phyloP scores from a whole-genome alignment of 2,797 vertebrate species.

The Pelodytes ibericus region DNA sequence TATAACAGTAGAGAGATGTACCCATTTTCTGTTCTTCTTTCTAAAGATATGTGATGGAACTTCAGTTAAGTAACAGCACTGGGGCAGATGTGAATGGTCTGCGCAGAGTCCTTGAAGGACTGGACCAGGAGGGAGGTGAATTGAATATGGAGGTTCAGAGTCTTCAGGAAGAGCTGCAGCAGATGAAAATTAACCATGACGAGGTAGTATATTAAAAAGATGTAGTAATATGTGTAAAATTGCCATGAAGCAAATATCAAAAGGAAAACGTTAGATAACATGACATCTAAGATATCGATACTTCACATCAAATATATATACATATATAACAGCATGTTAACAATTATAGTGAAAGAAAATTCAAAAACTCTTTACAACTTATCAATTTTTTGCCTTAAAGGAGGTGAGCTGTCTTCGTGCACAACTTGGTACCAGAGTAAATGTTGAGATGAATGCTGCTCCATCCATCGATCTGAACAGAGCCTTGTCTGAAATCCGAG shows the following conservation, averaged over 20 bases:
- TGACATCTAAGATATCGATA: no score
- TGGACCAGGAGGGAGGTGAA: constrained; percentile 42
- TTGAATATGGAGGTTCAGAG: constrained; percentile 55
- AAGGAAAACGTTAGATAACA: no score
- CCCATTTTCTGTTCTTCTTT: no score
- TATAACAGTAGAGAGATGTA: no score
- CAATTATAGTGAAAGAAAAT: no score
- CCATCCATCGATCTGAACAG: constrained; percentile 60
- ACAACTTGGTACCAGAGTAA: constrained; percentile 61
- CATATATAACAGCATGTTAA: no score
- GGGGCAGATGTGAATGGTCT: constrained; percentile 50
- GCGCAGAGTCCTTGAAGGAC: constrained; percentile 51
- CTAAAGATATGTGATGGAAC: constrained; percentile 26
- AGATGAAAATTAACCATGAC: constrained; percentile 53
- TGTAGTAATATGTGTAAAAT: no score
- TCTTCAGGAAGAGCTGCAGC: constrained; percentile 56
- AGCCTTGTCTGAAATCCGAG: constrained; percentile 61
- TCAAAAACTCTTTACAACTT: no score
- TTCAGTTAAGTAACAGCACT: constrained; percentile 30
- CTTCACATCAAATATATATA: no score
- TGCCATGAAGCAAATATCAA: no score
- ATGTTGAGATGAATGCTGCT: constrained; percentile 58
- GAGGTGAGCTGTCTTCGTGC: constrained; percentile 60
- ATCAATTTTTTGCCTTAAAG: constrained; percentile 42
- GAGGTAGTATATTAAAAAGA: constrained; percentile 50